phyloP scores from a whole-genome alignment of 2,888 invertebrate genomes.

The Lycocerus yunnanus region DNA sequence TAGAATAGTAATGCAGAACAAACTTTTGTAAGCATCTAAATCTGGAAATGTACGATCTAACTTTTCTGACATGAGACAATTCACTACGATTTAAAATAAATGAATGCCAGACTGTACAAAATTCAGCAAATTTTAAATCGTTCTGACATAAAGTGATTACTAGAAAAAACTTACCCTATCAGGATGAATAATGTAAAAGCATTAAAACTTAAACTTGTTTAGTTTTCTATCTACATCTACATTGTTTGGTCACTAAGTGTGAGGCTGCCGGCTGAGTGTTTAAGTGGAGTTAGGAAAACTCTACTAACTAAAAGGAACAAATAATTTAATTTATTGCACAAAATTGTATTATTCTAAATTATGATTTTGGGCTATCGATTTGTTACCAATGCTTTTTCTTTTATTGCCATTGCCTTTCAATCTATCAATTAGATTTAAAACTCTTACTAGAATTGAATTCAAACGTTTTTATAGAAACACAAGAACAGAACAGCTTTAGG shows the following conservation, averaged over 20 bases:
- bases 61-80: neutral
- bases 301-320: too few relatives aligned
- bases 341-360: neutral
- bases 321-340: neutral
- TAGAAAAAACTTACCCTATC: too few relatives aligned
- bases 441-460: neutral
- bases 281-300: too few relatives aligned
- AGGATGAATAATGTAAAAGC: neutral
- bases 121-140: neutral
- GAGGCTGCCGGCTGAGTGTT: too few relatives aligned
- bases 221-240: neutral
- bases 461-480: neutral
- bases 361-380: neutral
- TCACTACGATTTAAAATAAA: neutral
- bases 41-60: neutral
- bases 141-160: neutral
- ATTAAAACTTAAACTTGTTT: too few relatives aligned
- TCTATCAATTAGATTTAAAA: neutral
- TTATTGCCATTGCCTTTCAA: neutral
- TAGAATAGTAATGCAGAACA: neutral
- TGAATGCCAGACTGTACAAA: neutral
- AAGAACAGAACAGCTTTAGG: neutral
- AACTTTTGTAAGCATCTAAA: neutral
- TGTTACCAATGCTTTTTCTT: neutral
- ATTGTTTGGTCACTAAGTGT: too few relatives aligned